Evolutionary conservation across 2,797 vertebrate species (phyloP).

Genomic region (Moxostoma hubbsi): DNA sequence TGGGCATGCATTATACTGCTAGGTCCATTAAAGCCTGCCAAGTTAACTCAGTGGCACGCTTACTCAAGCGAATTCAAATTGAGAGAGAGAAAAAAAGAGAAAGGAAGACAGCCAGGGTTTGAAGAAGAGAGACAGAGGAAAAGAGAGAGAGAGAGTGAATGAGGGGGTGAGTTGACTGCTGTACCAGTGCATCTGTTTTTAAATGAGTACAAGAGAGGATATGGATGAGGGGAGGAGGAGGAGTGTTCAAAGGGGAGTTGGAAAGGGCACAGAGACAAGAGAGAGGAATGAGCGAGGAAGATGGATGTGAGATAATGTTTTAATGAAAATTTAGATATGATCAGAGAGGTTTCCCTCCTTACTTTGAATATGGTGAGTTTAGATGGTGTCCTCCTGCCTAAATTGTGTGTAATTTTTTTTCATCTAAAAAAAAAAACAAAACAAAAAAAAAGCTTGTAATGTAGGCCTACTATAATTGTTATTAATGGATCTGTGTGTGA

Average conservation of each 20-base stretch:
- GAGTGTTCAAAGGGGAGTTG: conserved; percentile 3
- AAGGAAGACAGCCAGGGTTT: conserved; percentile 34
- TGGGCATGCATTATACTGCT: conserved; percentile 25
- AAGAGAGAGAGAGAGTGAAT: conserved; percentile 35
- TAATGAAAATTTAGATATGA: background rate
- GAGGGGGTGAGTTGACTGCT: conserved; percentile 58
- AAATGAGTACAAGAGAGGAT: conserved; percentile 67
- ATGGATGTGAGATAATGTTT: background rate
- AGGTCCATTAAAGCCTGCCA: conserved; percentile 45
- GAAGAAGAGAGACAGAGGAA: background rate
- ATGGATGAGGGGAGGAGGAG: conserved; percentile 22
- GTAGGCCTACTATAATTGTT: background rate
- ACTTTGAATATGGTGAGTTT: conserved; percentile 56
- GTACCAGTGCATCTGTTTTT: conserved; percentile 72
- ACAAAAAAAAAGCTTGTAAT: background rate
- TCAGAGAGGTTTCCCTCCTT: conserved; percentile 31
- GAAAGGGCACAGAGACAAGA: conserved; percentile 29
- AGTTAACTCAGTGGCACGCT: conserved; percentile 45
- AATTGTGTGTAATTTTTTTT: background rate
- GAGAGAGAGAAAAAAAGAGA: conserved; percentile 30
- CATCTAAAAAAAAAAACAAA: too few species aligned
- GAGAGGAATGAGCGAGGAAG: conserved; percentile 20
- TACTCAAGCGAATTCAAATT: conserved; percentile 47
- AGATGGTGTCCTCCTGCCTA: background rate
- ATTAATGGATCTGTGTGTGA: conserved; percentile 1